phyloP scores from a whole-genome alignment of 2,113 vertebrate species.

The Silurus glanis region DNA sequence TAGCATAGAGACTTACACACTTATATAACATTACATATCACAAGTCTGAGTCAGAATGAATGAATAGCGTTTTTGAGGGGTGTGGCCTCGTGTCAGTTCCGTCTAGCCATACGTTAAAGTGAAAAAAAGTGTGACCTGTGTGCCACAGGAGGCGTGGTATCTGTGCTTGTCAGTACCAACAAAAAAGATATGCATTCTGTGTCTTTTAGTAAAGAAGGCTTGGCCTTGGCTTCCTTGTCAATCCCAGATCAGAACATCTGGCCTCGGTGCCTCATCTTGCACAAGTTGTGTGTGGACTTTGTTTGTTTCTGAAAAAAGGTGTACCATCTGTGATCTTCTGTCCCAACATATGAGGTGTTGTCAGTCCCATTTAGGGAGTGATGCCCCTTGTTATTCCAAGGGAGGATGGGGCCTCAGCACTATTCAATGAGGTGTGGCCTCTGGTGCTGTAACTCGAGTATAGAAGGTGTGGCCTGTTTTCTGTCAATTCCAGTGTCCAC shows the following conservation, averaged over 20 bases:
- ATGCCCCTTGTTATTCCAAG: not conserved
- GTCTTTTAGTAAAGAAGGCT: not conserved
- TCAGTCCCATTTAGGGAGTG: not conserved
- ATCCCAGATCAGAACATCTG: not conserved
- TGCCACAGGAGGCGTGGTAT: not conserved
- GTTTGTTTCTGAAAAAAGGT: not conserved
- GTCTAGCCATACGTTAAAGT: too few species aligned
- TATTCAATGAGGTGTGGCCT: not conserved
- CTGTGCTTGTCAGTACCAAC: not conserved
- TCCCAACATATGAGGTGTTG: not conserved
- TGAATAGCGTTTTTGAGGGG: too few species aligned
- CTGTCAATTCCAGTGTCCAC: not conserved
- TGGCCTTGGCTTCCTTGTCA: not conserved
- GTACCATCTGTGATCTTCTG: not conserved
- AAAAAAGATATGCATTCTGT: not conserved
- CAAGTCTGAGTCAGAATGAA: too few species aligned
- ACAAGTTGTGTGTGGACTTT: not conserved
- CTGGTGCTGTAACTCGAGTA: not conserved
- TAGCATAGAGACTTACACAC: not conserved
- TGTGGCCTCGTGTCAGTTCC: too few species aligned
- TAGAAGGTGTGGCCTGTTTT: not conserved
- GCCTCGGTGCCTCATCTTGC: not conserved
- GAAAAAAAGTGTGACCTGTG: not conserved
- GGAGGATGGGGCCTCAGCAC: not conserved
- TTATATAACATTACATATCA: not conserved